phyloP scores from a whole-genome alignment of 1,140 invertebrate species.

The Alviniconcha marisindica region DNA sequence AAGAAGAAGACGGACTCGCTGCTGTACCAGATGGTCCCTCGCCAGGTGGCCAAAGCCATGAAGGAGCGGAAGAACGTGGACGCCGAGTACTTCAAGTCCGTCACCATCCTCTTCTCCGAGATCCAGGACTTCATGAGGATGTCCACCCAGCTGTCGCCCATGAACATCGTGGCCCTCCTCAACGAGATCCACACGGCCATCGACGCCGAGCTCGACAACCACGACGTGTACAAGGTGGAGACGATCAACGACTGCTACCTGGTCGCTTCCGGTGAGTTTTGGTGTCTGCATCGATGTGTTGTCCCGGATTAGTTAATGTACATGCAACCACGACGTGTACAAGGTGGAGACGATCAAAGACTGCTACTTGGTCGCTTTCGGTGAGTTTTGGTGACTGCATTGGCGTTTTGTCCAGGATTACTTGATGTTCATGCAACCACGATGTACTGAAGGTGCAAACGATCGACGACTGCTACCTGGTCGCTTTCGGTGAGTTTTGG shows the following conservation, averaged over 20 bases:
- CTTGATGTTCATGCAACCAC: no score
- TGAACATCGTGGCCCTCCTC: constrained; percentile 51
- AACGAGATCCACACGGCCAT: constrained; percentile 53
- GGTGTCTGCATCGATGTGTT: neutral
- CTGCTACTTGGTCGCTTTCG: no score
- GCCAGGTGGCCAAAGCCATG: constrained; percentile 70
- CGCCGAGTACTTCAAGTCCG: constrained; percentile 60
- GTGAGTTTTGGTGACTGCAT: neutral
- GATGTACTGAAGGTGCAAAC: no score
- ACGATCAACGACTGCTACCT: constrained; percentile 65
- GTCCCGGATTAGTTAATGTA: no score
- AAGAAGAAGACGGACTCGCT: constrained; percentile 67
- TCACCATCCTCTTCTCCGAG: constrained; percentile 74
- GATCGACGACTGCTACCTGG: no score
- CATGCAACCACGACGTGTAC: no score
- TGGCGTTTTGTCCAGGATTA: neutral
- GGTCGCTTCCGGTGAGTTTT: constrained; percentile 58
- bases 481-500: no score
- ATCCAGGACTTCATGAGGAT: constrained; percentile 60
- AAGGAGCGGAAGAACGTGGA: constrained; percentile 34
- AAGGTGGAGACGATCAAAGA: no score
- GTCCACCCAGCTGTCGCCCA: constrained; percentile 48
- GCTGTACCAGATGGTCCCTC: constrained; percentile 79
- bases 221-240: constrained; percentile 67
- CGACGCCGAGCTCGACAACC: constrained; percentile 55